Percentiles rank a stretch among this genome's conserved stretches.
Conservation (phyloP, 2,113 vertebrate genomes). For the Cyprinus carpio region DNA sequence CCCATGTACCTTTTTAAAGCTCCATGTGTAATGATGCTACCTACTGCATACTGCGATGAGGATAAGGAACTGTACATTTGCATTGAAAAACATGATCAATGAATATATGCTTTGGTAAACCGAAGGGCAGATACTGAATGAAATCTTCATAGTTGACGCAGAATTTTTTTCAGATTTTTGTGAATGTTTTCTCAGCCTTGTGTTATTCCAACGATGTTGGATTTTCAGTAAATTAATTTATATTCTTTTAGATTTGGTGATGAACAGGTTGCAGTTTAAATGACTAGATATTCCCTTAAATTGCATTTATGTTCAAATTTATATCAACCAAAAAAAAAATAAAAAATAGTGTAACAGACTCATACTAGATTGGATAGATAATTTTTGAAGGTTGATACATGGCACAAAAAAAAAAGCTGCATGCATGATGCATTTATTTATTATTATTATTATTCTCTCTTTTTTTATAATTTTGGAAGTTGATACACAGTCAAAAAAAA, state of each 20-base stretch:
- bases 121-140: background rate
- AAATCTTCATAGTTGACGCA: background rate
- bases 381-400: no score
- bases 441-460: no score
- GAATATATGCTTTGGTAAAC: background rate
- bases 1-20: background rate
- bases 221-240: background rate
- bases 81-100: background rate
- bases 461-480: no score
- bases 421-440: no score
- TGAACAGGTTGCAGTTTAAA: background rate
- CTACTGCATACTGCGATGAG: background rate
- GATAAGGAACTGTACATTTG: background rate
- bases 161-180: no score
- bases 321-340: no score
- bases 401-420: no score
- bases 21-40: background rate
- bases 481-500: no score
- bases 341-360: no score
- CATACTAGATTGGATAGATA: no score
- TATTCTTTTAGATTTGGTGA: no score
- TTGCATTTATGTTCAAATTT: background rate
- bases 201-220: background rate
- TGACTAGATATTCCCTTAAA: background rate
- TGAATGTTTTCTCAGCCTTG: background rate